Conservation (phyloP, 2,888 invertebrate species). For the Latrodectus elegans region DNA sequence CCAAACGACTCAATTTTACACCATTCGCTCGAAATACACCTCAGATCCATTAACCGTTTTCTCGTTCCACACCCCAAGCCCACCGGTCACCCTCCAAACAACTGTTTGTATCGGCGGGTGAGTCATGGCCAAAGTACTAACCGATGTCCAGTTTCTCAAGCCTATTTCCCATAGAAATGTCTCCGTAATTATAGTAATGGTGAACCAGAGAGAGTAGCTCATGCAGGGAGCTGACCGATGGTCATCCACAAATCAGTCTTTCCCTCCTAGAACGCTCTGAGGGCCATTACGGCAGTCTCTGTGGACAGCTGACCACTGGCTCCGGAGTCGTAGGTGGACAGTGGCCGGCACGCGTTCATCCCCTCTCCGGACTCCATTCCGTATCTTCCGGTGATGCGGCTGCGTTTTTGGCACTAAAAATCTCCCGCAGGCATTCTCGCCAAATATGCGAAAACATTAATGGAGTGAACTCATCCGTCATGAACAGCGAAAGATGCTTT, state of each 20-base stretch:
- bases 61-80: background rate
- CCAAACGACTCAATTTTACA: constrained; percentile 65
- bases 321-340: constrained; percentile 18
- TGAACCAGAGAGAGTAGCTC: constrained; percentile 30
- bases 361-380: background rate
- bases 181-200: constrained; percentile 68
- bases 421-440: constrained; percentile 20
- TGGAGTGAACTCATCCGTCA: too few species aligned
- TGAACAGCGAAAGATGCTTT: too few species aligned
- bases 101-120: constrained; percentile 56
- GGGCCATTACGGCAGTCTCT: constrained; percentile 52
- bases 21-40: constrained; percentile 58
- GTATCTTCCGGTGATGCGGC: constrained; percentile 35
- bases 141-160: constrained; percentile 62
- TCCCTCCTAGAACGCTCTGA: constrained; percentile 16
- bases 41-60: constrained; percentile 52
- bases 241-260: constrained; percentile 65
- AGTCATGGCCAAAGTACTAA: constrained; percentile 63
- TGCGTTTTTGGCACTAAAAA: constrained; percentile 31
- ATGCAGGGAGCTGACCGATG: constrained; percentile 64
- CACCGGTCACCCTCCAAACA: constrained; percentile 20
- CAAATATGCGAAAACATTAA: background rate
- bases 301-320: constrained; percentile 54
- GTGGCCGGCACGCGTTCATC: constrained; percentile 39
- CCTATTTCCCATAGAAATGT: constrained; percentile 48